Evolutionary conservation across 2,797 vertebrate species (phyloP), one percentile per base, ranked within the genome.

Genomic region (Protosalanx chinensis): DNA sequence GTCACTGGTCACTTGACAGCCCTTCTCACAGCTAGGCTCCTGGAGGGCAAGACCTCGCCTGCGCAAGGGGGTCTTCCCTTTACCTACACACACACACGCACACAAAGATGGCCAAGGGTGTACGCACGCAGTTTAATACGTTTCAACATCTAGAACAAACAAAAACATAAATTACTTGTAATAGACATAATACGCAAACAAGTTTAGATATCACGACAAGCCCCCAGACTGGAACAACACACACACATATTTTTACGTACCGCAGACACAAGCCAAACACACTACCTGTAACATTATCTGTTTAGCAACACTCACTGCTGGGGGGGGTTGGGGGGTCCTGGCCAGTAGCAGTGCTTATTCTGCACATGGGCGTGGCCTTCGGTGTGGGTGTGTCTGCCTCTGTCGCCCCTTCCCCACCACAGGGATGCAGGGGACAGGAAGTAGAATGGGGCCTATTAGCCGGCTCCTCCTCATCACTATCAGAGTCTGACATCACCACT

Each of bases 1-100:
- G 80, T 99, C 97, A 29, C 97, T 99, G 82, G 94, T 98, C 84
- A 98, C 97, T 88, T 99, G 97, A 84, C 97, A 99, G 83, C 97
- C 96, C 88, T 98, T 98, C 82, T 99, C 97, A 89, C 95, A 98
- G 90, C 95, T 95, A 86, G 90, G 91, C 84, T 95, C 90, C 89
- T 93, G 76, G 0, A 82, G 71, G 64, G 88, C 84, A 29, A 89
- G 83, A 35, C 78, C 90, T 84, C 91, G 92, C 72, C 93, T 86
- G 72, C 97, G 91, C 74, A 99, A 87, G 0, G 97, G 97, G 16
- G 95, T 94, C 90, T 99, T 99, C 77, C 97, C 97, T 95, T 99
- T 99, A 75, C 96, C 97, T 86, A 81, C 10, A n/a, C 2, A 29
- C 7, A 29, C 49, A 51, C 49, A 51, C 49, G 3, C 49, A 51